These are phyloP conservation scores for Notothenia rossii DNA, from an alignment of 2,113 vertebrate genomes.

Conservation along the genomic window DNA sequence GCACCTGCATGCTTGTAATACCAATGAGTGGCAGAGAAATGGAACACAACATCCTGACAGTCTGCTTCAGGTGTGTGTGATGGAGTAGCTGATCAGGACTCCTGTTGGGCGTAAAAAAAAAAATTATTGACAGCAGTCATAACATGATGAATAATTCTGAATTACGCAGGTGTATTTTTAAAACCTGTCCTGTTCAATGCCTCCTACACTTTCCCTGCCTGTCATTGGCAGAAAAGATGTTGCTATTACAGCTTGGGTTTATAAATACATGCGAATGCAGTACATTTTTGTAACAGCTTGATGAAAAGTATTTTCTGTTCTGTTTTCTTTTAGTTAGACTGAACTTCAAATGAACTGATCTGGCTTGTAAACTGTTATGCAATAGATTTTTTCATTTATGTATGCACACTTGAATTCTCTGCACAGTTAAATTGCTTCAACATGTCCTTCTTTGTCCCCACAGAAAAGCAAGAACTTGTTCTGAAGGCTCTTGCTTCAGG, in stretches of 20 bases:
- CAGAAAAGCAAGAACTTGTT: conserved; percentile 87
- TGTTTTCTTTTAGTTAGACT: neutral
- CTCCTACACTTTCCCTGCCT: conserved; percentile 9
- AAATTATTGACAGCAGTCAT: conserved; percentile 36
- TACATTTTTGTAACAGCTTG: neutral
- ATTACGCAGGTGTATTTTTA: conserved; percentile 40
- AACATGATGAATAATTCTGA: conserved; percentile 41
- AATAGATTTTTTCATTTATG: neutral
- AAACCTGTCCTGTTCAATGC: conserved; percentile 38
- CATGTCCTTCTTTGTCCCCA: conserved; percentile 57
- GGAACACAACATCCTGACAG: neutral
- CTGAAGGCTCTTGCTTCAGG: conserved; percentile 81
- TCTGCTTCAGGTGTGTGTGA: conserved; percentile 24
- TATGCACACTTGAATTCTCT: neutral
- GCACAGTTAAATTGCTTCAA: conserved; percentile 29
- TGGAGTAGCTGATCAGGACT: conserved; percentile 6
- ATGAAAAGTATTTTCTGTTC: neutral
- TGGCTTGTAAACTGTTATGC: neutral
- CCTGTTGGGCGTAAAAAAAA: conserved; percentile 4
- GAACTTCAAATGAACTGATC: neutral
- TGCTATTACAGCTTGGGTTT: neutral
- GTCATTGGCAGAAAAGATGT: conserved; percentile 33
- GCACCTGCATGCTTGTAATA: neutral
- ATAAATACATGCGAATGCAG: conserved; percentile 6
- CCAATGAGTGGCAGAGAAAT: neutral